Evolutionary conservation across 1,140 invertebrate genomes (phyloP).

Genomic region (Bombus sylvicola): DNA sequence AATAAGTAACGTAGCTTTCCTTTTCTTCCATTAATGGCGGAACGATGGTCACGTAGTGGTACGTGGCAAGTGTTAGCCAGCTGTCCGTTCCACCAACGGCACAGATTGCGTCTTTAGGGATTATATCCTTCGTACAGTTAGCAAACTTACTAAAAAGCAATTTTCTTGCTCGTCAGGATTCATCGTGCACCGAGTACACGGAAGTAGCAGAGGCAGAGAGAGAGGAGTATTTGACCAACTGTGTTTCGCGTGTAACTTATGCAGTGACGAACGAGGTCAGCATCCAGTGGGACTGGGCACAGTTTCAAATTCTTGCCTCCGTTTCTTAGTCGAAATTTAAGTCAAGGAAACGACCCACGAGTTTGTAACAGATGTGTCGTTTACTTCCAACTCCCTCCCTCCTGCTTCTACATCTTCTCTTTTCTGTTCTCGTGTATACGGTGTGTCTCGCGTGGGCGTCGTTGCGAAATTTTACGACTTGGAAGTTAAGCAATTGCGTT

Average conservation of each 20-base stretch:
- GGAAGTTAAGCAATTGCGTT: too few relatives aligned
- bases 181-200: not conserved
- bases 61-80: conserved; percentile 4
- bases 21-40: not conserved
- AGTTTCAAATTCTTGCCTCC: conserved; percentile 39
- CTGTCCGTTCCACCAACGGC: not conserved
- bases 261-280: conserved; percentile 41
- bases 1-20: not conserved
- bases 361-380: conserved; percentile 41
- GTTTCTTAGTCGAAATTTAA: conserved; percentile 36
- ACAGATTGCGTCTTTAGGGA: conserved; percentile 5
- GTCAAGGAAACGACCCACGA: conserved; percentile 23
- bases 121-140: not conserved
- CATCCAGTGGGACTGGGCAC: conserved; percentile 5
- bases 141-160: conserved; percentile 31
- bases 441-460: not conserved
- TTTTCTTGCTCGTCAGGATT: conserved; percentile 28
- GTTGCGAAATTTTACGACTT: not conserved
- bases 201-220: not conserved
- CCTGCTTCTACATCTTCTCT: too few relatives aligned
- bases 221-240: conserved; percentile 11
- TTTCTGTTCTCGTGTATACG: too few relatives aligned
- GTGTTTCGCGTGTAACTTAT: conserved; percentile 13
- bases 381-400: not conserved
- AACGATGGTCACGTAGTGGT: conserved; percentile 10